Conservation (phyloP, 2,113 vertebrate species). For the Candoia aspera region DNA sequence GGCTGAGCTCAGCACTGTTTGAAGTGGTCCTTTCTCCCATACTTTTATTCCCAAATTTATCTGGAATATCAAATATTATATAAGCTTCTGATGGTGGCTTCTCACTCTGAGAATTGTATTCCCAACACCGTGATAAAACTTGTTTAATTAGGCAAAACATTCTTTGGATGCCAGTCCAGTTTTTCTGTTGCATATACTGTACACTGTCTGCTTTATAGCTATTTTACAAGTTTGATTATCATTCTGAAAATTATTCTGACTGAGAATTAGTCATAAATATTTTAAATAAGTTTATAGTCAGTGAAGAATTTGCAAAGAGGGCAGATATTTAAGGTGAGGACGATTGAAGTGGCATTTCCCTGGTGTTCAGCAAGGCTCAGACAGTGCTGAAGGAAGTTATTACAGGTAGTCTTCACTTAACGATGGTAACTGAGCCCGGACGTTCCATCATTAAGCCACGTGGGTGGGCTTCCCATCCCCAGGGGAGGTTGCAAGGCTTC, state of each 20-base stretch:
- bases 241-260: not conserved
- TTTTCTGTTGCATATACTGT: not conserved
- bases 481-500: no score
- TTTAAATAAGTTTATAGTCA: not conserved
- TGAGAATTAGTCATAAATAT: not conserved
- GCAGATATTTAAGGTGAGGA: not conserved
- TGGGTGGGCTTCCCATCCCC: no score
- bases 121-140: not conserved
- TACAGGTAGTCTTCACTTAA: not conserved
- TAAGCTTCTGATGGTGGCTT: not conserved
- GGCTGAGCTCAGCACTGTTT: not conserved
- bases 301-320: not conserved
- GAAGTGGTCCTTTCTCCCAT: not conserved
- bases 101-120: not conserved
- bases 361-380: not conserved
- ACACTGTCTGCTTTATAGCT: not conserved
- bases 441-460: no score
- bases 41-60: not conserved
- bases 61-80: not conserved
- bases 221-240: not conserved
- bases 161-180: not conserved
- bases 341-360: not conserved
- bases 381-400: not conserved
- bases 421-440: no score
- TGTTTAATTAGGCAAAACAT: not conserved